A percentile compares a stretch with the other conserved stretches of the same genome.
phyloP scores from a whole-genome alignment of 1,140 invertebrate genomes.

The Phthorimaea operculella region DNA sequence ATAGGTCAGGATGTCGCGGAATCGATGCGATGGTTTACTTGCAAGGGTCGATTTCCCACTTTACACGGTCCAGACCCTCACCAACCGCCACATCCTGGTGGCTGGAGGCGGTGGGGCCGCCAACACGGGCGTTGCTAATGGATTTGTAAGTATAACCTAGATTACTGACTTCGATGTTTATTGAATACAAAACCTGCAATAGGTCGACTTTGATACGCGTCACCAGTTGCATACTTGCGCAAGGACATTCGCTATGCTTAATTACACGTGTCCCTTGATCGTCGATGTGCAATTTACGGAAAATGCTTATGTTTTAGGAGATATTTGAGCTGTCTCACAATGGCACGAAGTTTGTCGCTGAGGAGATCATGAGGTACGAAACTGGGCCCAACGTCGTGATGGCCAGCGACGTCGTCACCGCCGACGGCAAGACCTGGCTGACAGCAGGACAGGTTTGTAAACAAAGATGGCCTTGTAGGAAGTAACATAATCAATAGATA shows the following conservation, averaged over 20 bases:
- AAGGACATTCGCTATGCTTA: background rate
- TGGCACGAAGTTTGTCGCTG: constrained; percentile 81
- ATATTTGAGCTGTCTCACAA: constrained; percentile 90
- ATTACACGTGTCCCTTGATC: background rate
- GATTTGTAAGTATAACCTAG: constrained; percentile 79
- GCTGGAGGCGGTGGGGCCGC: constrained; percentile 95
- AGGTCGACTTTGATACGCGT: constrained; percentile 28
- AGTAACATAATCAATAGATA: no score
- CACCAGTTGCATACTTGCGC: constrained; percentile 20
- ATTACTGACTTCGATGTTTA: background rate
- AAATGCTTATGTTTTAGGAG: constrained; percentile 72
- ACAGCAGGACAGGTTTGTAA: constrained; percentile 73
- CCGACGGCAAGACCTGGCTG: constrained; percentile 74
- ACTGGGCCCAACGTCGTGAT: constrained; percentile 91
- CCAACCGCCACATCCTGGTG: constrained; percentile 91
- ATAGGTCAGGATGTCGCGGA: constrained; percentile 55
- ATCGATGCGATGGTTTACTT: constrained; percentile 74
- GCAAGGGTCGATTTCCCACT: constrained; percentile 92
- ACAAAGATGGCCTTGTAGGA: no score
- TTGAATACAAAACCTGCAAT: background rate
- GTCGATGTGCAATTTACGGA: background rate
- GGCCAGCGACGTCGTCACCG: constrained; percentile 81
- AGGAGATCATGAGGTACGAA: constrained; percentile 88
- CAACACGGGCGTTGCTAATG: constrained; percentile 95
- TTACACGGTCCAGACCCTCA: constrained; percentile 90